Conservation (phyloP, 2,797 vertebrate species). For the Chlorospingus flavigularis region DNA sequence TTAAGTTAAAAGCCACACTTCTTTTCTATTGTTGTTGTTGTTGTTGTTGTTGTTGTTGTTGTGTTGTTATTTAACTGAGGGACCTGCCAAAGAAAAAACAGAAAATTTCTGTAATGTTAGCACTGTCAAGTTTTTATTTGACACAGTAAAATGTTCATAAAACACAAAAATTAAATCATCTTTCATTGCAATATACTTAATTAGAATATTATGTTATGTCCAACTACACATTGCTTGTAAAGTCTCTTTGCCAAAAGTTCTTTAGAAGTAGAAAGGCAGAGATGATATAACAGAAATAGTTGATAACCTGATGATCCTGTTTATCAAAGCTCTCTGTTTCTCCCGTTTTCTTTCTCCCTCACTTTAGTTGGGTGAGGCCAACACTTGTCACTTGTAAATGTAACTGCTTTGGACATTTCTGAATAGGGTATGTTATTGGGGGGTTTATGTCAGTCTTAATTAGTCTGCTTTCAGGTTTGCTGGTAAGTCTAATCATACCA, state of each 20-base stretch:
- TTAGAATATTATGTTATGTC: background rate
- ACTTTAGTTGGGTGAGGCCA: background rate
- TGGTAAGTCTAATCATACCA: background rate
- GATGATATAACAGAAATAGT: background rate
- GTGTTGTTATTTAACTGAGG: background rate
- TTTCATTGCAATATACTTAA: background rate
- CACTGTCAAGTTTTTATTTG: background rate
- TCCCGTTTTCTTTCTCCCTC: background rate
- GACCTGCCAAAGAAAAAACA: background rate
- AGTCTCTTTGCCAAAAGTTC: background rate
- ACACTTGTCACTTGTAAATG: background rate
- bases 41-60: no score
- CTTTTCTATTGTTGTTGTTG: no score
- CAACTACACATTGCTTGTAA: background rate
- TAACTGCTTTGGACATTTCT: constrained; percentile 7
- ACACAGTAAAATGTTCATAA: background rate
- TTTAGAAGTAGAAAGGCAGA: background rate
- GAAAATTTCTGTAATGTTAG: background rate
- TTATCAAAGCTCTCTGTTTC: background rate
- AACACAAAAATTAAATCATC: background rate
- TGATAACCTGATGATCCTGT: background rate
- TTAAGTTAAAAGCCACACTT: background rate
- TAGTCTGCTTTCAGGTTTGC: constrained; percentile 5
- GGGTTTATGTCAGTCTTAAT: background rate
- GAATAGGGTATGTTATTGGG: background rate